Evolutionary conservation across 2,888 invertebrate genomes (phyloP), one percentile per base, ranked within the genome.

Genomic region (Agrotis clavis): DNA sequence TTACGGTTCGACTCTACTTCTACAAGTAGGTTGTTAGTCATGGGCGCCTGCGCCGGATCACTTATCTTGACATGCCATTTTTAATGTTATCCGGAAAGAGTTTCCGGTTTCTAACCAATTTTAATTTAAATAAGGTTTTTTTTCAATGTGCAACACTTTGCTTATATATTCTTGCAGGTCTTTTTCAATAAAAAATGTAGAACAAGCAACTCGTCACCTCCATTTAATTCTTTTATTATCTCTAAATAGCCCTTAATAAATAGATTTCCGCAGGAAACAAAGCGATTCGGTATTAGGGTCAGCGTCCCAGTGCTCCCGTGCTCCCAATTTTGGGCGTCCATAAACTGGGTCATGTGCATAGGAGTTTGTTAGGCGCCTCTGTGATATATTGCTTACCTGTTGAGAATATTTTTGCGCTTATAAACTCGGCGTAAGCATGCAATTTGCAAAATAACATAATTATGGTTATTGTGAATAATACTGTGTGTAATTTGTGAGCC

Each of bases 311-410:
- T 71, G 35, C 11, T 53, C 64, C 19, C 30, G 30, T 79, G 68
- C 50, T 68, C 67, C 45, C 47, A 13, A 60, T 79, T 51, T 65
- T 62, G 56, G 30, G 61, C 21, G 19, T 47, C 11, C 70, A 14
- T 48, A n/a, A 72, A 61, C 19, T 75, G 57, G 71, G 70, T 75
- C 56, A 21, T 25, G 21, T 16, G n/a, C 35, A 25, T 81, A 47
- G 45, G n/a, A 61, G 30, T 50, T n/a, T 47, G 25, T 6, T 30
- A 63, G 47, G 19, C 53, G 60, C 19, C 47, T 51, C 11, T 51
- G 50, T 51, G n/a, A 51, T 59, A 30, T 21, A 30, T 13, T 48
- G 21, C 48, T 53, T 56, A 66, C 67, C 41, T 71, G 25, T 59
- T 19, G 13, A 18, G 4, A 25, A 6, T 57, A 35, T 51, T 41